Percentiles rank a stretch among this genome's conserved stretches.
phyloP scores from a whole-genome alignment of 1,140 invertebrate genomes.

The Sitodiplosis mosellana region DNA sequence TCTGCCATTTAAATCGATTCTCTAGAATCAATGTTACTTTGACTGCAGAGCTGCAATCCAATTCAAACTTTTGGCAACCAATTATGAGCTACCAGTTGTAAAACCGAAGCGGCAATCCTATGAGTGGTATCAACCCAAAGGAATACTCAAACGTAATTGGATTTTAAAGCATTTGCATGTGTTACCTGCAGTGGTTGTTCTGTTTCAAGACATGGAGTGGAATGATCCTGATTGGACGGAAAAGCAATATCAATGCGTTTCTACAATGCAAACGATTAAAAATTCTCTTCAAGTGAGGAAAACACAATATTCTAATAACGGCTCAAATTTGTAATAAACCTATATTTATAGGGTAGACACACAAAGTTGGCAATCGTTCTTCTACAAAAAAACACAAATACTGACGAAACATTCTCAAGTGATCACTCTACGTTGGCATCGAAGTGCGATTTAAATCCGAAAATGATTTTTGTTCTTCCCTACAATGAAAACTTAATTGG shows the following conservation, averaged over 20 bases:
- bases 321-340: not conserved
- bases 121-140: slow-evolving; percentile 92
- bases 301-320: not conserved
- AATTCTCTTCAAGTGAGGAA: slow-evolving; percentile 28
- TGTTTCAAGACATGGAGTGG: slow-evolving; percentile 97
- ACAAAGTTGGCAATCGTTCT: slow-evolving; percentile 79
- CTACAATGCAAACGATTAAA: slow-evolving; percentile 69
- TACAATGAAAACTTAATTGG: slow-evolving; percentile 75
- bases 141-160: slow-evolving; percentile 91
- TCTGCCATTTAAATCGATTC: not conserved
- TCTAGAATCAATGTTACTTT: not conserved
- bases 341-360: slow-evolving; percentile 51
- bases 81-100: slow-evolving; percentile 72
- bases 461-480: slow-evolving; percentile 80
- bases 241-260: slow-evolving; percentile 82
- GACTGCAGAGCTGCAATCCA: slow-evolving; percentile 50
- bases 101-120: slow-evolving; percentile 84
- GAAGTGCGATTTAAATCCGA: slow-evolving; percentile 79
- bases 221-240: slow-evolving; percentile 85
- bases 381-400: slow-evolving; percentile 61
- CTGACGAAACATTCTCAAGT: slow-evolving; percentile 70
- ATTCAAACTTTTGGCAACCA: slow-evolving; percentile 59
- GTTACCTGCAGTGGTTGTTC: slow-evolving; percentile 79
- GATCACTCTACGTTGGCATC: slow-evolving; percentile 75
- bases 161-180: slow-evolving; percentile 82